Percentiles rank a stretch among this genome's conserved stretches.
Conservation (phyloP, 2,888 invertebrate genomes). For the Drosophila niveifrons region DNA sequence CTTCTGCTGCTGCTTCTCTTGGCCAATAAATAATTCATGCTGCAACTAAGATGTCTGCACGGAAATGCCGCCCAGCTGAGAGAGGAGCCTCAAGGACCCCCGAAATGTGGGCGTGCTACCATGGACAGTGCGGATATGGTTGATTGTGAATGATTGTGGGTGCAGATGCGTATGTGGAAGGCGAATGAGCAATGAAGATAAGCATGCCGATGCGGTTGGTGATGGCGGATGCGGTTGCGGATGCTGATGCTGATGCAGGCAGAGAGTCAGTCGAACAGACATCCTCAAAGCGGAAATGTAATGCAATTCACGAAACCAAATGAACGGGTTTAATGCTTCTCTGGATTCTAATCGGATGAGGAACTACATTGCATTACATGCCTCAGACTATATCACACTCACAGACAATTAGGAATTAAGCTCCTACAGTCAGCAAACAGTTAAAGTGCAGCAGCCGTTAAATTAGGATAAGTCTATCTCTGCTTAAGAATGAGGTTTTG, state of each 20-base stretch:
- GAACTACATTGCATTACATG: conserved; percentile 22
- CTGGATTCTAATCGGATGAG: conserved; percentile 20
- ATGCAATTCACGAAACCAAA: conserved; percentile 69
- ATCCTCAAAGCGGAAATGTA: conserved; percentile 58
- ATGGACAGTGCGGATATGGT: conserved; percentile 32
- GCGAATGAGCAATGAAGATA: conserved; percentile 29
- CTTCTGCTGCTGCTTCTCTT: background rate
- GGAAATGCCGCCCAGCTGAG: conserved; percentile 64
- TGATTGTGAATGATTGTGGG: conserved; percentile 52
- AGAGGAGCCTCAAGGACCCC: conserved; percentile 25
- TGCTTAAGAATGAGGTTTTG: too few relatives aligned
- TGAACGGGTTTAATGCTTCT: conserved; percentile 64
- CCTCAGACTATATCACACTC: conserved; percentile 11
- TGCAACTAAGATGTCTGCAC: conserved; percentile 65
- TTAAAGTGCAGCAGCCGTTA: background rate
- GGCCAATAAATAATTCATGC: conserved; percentile 78
- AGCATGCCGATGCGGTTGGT: conserved; percentile 42
- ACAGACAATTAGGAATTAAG: background rate
- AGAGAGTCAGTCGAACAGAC: conserved; percentile 31
- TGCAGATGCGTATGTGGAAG: conserved; percentile 45
- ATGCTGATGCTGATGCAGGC: conserved; percentile 59
- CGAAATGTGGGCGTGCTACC: conserved; percentile 37
- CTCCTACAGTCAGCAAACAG: background rate
- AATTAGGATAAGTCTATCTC: background rate
- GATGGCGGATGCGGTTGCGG: background rate